Evolutionary conservation across 2,797 vertebrate genomes (phyloP).

Genomic region (Sebastes oblongus): DNA sequence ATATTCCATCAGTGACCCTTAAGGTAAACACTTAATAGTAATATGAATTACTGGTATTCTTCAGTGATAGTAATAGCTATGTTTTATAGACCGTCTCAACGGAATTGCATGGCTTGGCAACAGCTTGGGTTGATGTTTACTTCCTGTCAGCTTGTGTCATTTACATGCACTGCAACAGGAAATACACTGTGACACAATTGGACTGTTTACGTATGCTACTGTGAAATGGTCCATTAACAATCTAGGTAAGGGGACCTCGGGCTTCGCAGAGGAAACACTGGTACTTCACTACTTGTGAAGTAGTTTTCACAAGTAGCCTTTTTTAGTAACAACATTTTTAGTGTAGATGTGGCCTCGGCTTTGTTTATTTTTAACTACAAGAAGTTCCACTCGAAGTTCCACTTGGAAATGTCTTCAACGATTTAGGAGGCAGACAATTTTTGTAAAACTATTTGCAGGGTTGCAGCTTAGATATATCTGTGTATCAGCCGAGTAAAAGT

Average conservation of each 20-base stretch:
- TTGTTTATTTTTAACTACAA: neutral
- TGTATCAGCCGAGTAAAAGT: conserved; percentile 25
- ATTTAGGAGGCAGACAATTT: conserved; percentile 10
- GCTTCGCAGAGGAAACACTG: neutral
- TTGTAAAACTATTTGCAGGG: conserved; percentile 40
- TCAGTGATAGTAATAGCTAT: neutral
- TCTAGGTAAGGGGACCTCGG: neutral
- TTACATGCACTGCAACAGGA: no score
- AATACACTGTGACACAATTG: neutral
- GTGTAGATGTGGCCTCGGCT: neutral
- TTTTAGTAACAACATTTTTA: neutral
- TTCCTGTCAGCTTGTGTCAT: no score
- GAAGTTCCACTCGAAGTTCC: neutral
- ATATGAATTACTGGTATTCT: neutral
- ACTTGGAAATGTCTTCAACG: conserved; percentile 6
- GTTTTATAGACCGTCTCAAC: neutral
- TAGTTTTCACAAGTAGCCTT: neutral
- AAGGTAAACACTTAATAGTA: neutral
- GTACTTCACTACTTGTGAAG: neutral
- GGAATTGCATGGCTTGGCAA: no score
- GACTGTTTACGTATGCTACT: no score
- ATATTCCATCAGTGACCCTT: no score
- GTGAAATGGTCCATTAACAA: neutral
- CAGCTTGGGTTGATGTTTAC: no score
- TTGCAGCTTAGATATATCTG: conserved; percentile 29